Conservation (phyloP, 1,140 invertebrate genomes). For the Monochamus saltuarius region DNA sequence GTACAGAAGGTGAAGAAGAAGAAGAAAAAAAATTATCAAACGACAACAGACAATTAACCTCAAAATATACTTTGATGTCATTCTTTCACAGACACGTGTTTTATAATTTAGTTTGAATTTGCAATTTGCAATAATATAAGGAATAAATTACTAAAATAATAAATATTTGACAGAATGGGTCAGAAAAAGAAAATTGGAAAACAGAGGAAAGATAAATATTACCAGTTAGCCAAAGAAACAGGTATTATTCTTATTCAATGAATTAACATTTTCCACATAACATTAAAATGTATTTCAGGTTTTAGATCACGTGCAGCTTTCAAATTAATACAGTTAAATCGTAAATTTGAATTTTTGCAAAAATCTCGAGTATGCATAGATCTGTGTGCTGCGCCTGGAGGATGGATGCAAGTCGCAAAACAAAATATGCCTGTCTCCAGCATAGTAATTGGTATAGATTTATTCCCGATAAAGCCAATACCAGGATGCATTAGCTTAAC, state of each 20-base stretch:
- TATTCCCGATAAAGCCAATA: slow-evolving; percentile 93
- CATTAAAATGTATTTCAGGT: slow-evolving; percentile 61
- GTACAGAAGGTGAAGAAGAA: no score
- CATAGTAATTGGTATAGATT: slow-evolving; percentile 91
- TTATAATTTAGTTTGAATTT: not conserved
- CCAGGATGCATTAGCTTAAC: slow-evolving; percentile 85
- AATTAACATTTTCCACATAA: slow-evolving; percentile 2
- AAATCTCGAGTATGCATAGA: slow-evolving; percentile 94
- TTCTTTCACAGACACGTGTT: no score
- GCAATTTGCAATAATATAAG: not conserved
- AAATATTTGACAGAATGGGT: slow-evolving; percentile 68
- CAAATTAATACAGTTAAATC: slow-evolving; percentile 96
- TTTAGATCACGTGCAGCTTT: slow-evolving; percentile 97
- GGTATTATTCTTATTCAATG: slow-evolving; percentile 60
- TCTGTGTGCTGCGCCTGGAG: slow-evolving; percentile 98
- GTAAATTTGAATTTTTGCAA: slow-evolving; percentile 97
- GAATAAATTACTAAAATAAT: not conserved
- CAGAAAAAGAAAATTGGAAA: slow-evolving; percentile 98
- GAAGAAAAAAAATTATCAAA: no score
- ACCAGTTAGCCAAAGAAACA: slow-evolving; percentile 97
- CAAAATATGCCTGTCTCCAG: slow-evolving; percentile 98
- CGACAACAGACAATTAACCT: no score
- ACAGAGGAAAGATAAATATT: slow-evolving; percentile 97
- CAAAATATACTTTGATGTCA: no score
- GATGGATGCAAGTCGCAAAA: slow-evolving; percentile 99